A percentile compares a stretch with the other conserved stretches of the same genome.
Conservation (phyloP, 2,113 vertebrate genomes). For the Bolborhynchus lineola region DNA sequence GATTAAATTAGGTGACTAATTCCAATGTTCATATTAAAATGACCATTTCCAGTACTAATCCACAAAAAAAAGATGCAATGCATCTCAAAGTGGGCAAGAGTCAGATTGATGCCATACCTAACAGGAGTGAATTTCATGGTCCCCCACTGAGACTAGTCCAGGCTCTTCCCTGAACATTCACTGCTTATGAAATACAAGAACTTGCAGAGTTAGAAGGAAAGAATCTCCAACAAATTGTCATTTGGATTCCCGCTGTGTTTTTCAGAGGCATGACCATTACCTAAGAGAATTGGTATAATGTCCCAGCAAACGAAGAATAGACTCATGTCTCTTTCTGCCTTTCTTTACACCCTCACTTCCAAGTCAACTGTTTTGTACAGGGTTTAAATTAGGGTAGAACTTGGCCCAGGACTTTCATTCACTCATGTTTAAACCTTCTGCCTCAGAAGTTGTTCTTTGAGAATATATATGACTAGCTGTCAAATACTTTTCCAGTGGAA, state of each 20-base stretch:
- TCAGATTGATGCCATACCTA: not conserved
- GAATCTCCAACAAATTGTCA: not conserved
- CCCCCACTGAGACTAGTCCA: not conserved
- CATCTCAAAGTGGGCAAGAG: not conserved
- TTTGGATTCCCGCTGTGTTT: not conserved
- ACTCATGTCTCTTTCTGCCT: constrained; percentile 37
- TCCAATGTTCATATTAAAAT: not conserved
- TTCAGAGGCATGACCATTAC: not conserved
- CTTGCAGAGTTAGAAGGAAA: not conserved
- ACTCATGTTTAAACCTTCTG: constrained; percentile 28
- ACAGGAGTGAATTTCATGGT: not conserved
- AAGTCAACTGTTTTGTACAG: constrained; percentile 5
- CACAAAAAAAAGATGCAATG: not conserved
- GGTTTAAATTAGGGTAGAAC: constrained; percentile 19
- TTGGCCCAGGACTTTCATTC: constrained; percentile 14
- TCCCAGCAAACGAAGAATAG: constrained; percentile 30
- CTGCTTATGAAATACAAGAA: not conserved
- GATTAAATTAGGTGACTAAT: not conserved
- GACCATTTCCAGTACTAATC: not conserved
- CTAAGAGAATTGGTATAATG: not conserved
- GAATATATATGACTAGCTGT: not conserved
- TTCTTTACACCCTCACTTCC: not conserved
- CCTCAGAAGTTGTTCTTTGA: constrained; percentile 39
- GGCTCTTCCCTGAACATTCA: not conserved
- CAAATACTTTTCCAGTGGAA: not conserved